phyloP scores from a whole-genome alignment of 1,140 invertebrate genomes.

The Drosophila grimshawi region DNA sequence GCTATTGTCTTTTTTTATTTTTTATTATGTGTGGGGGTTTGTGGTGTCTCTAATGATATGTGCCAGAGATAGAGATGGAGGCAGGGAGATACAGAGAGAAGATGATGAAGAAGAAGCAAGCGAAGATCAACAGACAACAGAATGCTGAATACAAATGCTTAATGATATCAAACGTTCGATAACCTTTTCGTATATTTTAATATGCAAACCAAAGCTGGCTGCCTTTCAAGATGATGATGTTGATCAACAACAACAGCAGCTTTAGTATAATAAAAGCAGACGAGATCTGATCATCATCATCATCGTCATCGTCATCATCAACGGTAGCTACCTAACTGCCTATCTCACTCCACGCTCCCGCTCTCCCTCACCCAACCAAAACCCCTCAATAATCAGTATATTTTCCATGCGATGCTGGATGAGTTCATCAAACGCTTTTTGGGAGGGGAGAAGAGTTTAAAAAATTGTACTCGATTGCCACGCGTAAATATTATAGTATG shows the following conservation, averaged over 20 bases:
- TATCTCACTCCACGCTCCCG: constrained; percentile 12
- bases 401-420: constrained; percentile 64
- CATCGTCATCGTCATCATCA: constrained; percentile 41
- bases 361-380: background rate
- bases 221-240: constrained; percentile 40
- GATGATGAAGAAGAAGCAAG: background rate
- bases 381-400: constrained; percentile 29
- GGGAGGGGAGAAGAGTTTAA: constrained; percentile 59
- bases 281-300: constrained; percentile 50
- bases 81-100: background rate
- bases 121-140: constrained; percentile 32
- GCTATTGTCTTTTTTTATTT: background rate
- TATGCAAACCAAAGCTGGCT: constrained; percentile 67
- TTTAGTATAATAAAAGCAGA: constrained; percentile 58
- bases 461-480: constrained; percentile 49
- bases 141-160: constrained; percentile 65
- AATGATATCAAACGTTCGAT: constrained; percentile 84
- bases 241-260: constrained; percentile 38
- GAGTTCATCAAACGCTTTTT: constrained; percentile 74
- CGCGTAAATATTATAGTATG: constrained; percentile 10
- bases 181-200: constrained; percentile 81
- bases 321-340: constrained; percentile 64
- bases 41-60: constrained; percentile 48
- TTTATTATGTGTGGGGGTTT: constrained; percentile 39
- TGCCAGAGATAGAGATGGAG: constrained; percentile 15